phyloP scores from a whole-genome alignment of 2,888 invertebrate species.

The Dolichomitus sp. region DNA sequence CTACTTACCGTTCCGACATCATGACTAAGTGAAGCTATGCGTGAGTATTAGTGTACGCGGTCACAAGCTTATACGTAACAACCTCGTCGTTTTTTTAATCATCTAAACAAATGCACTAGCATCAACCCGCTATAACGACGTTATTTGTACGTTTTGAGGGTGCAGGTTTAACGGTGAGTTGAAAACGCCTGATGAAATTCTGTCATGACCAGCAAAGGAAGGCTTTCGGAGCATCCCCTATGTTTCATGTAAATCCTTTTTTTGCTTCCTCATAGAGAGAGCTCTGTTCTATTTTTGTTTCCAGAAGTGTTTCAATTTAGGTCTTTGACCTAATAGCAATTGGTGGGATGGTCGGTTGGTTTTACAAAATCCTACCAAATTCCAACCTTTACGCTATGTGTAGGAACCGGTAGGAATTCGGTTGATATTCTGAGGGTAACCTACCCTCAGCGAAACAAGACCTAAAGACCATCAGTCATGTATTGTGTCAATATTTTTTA shows the following conservation, averaged over 20 bases:
- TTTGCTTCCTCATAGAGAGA: too few relatives aligned
- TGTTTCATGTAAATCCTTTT: background rate
- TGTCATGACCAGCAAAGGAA: background rate
- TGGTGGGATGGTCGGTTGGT: too few relatives aligned
- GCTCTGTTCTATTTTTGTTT: too few relatives aligned
- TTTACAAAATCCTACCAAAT: too few relatives aligned
- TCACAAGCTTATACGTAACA: conserved; percentile 19
- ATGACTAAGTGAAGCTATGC: conserved; percentile 28
- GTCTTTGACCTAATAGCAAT: too few relatives aligned
- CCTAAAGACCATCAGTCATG: too few relatives aligned
- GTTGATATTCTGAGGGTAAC: too few relatives aligned
- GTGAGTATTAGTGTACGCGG: conserved; percentile 25
- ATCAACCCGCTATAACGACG: conserved; percentile 23
- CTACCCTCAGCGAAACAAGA: too few relatives aligned
- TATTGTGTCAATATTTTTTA: too few relatives aligned
- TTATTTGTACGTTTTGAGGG: conserved; percentile 43
- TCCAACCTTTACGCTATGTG: too few relatives aligned
- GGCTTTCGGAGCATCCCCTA: conserved; percentile 3
- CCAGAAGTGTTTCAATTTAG: too few relatives aligned
- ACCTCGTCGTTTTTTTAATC: conserved; percentile 33
- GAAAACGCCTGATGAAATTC: conserved; percentile 33
- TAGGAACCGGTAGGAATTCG: too few relatives aligned
- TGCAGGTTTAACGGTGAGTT: conserved; percentile 49
- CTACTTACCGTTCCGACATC: conserved; percentile 56
- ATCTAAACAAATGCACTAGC: conserved; percentile 49